Evolutionary conservation across 2,888 invertebrate genomes (phyloP).

Genomic region (Cephus sareptanus): DNA sequence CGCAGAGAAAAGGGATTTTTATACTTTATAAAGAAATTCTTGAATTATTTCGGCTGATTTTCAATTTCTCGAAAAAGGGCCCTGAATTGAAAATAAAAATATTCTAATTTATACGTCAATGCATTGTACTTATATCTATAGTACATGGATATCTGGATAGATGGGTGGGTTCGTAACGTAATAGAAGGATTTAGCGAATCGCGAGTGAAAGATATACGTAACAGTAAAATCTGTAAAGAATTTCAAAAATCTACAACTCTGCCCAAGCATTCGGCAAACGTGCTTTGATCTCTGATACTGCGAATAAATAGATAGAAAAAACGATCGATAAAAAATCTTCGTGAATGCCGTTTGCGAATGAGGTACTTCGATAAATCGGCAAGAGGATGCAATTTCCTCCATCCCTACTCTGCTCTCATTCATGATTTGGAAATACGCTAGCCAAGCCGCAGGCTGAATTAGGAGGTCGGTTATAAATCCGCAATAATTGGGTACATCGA

Average conservation of each 20-base stretch:
- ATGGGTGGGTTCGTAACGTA: not conserved
- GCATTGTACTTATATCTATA: not conserved
- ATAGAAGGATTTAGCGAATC: not conserved
- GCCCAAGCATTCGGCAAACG: constrained; percentile 44
- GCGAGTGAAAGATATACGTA: constrained; percentile 33
- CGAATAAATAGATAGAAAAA: not conserved
- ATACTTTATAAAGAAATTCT: not conserved
- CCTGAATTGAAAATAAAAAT: constrained; percentile 34
- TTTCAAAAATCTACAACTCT: constrained; percentile 30
- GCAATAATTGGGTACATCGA: constrained; percentile 60
- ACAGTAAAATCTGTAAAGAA: constrained; percentile 14
- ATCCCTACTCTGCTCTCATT: not conserved
- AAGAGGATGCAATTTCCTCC: constrained; percentile 13
- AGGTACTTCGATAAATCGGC: constrained; percentile 20
- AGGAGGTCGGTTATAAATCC: constrained; percentile 58
- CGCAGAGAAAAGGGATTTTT: not conserved
- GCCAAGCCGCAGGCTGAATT: constrained; percentile 31
- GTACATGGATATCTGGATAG: not conserved
- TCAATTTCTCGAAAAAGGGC: not conserved
- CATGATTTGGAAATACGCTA: constrained; percentile 28
- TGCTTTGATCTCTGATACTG: not conserved
- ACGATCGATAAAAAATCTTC: not conserved
- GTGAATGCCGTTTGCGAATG: not conserved
- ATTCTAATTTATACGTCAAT: constrained; percentile 49
- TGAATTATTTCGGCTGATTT: not conserved